Evolutionary conservation across 92 coral and sea anemone genomes (phyloP).

Genomic region (Epizoanthus ramosus): DNA sequence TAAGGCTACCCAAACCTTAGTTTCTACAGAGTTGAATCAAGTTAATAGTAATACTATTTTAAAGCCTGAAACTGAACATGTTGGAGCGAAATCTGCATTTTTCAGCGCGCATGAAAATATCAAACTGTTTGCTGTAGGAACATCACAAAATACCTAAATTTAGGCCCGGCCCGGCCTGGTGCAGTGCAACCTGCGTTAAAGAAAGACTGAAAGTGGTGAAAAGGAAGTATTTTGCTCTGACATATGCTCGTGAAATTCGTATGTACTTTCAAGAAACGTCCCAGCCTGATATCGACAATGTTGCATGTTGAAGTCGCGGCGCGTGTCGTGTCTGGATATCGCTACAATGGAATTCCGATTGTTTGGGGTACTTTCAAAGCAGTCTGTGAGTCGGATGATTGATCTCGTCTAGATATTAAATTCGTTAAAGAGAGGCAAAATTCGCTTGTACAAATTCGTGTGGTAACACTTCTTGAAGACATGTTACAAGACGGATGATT

Average conservation of each 20-base stretch:
- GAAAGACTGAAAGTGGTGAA: background rate
- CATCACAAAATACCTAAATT: constrained; percentile 6
- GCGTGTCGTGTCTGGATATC: background rate
- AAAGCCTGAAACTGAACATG: too few species aligned
- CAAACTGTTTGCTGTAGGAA: background rate
- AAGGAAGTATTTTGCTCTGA: background rate
- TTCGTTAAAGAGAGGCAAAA: too few species aligned
- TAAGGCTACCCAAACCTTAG: too few species aligned
- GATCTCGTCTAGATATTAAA: too few species aligned
- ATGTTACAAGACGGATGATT: too few species aligned
- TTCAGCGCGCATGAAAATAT: too few species aligned
- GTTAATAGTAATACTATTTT: too few species aligned
- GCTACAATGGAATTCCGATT: constrained; percentile 14
- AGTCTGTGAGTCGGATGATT: too few species aligned
- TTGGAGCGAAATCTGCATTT: too few species aligned
- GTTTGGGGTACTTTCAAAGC: constrained; percentile 6
- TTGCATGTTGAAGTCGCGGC: background rate
- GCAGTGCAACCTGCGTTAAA: background rate
- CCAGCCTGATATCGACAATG: constrained; percentile 2
- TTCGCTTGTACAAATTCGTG: too few species aligned
- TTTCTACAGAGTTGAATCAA: too few species aligned
- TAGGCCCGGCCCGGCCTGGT: background rate
- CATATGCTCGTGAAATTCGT: background rate
- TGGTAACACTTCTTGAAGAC: too few species aligned
- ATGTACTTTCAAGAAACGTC: background rate